phyloP scores from a whole-genome alignment of 37 sponge, comb jelly and placozoan genomes.

The Haliclona indistincta region DNA sequence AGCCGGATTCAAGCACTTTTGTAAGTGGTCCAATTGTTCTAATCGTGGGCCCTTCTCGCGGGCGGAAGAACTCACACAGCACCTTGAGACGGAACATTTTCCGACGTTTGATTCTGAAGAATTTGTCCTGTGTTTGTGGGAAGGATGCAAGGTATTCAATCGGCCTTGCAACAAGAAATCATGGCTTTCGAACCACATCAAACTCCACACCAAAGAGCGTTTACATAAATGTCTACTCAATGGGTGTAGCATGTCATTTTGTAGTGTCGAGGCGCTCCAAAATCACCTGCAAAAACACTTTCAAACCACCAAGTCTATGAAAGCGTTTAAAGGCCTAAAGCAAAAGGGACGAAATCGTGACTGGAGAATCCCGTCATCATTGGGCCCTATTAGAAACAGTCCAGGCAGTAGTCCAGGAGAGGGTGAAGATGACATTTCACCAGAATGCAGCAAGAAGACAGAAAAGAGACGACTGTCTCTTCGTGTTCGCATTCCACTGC shows the following conservation, averaged over 20 bases:
- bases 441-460: background rate
- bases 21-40: constrained; percentile 13
- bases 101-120: constrained; percentile 23
- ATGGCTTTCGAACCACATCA: constrained; percentile 70
- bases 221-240: constrained; percentile 73
- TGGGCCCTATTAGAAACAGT: background rate
- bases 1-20: constrained; percentile 22
- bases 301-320: background rate
- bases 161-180: constrained; percentile 37
- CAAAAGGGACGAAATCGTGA: background rate
- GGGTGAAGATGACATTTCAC: background rate
- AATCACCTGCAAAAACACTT: constrained; percentile 73
- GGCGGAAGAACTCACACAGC: constrained; percentile 45
- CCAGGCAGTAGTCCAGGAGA: background rate
- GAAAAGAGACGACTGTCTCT: background rate
- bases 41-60: background rate
- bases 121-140: constrained; percentile 68
- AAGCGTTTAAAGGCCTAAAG: background rate
- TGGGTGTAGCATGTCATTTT: constrained; percentile 74
- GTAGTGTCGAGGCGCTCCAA: constrained; percentile 42
- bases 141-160: constrained; percentile 79
- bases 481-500: constrained; percentile 25
- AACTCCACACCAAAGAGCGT: constrained; percentile 41
- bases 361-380: background rate
- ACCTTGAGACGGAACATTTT: constrained; percentile 52